These are phyloP conservation scores for Clangula hyemalis DNA, from an alignment of 2,797 vertebrate species.

Conservation along the genomic window DNA sequence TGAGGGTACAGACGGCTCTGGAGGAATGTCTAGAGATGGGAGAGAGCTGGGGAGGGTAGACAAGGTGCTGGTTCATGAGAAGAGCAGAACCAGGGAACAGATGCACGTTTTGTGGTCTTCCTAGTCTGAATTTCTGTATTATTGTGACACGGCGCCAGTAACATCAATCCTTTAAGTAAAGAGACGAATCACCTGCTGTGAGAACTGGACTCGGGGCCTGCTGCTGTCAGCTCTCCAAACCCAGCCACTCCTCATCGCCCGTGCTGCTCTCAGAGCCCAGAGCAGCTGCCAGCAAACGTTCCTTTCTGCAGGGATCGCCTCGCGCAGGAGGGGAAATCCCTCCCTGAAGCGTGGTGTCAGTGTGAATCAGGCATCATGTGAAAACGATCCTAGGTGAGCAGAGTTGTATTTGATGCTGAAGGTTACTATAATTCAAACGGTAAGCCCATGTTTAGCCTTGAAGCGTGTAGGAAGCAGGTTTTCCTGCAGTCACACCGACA, in stretches of 20 bases:
- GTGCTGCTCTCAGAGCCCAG: background rate
- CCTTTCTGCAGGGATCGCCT: background rate
- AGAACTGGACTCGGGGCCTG: background rate
- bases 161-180: background rate
- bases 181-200: background rate
- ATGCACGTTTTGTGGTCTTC: background rate
- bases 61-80: background rate
- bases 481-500: background rate
- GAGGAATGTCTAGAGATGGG: background rate
- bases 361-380: rapidly evolving
- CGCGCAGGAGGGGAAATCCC: background rate
- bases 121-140: background rate
- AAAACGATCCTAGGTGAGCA: background rate
- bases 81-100: background rate
- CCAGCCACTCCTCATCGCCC: background rate
- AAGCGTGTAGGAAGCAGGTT: background rate
- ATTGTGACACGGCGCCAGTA: background rate
- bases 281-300: background rate
- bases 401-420: background rate
- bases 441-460: background rate
- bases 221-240: background rate
- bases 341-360: background rate
- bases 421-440: background rate
- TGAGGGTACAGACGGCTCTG: background rate
- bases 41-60: background rate